Evolutionary conservation across 2,888 invertebrate species (phyloP).

Genomic region (Mythimna albipuncta): DNA sequence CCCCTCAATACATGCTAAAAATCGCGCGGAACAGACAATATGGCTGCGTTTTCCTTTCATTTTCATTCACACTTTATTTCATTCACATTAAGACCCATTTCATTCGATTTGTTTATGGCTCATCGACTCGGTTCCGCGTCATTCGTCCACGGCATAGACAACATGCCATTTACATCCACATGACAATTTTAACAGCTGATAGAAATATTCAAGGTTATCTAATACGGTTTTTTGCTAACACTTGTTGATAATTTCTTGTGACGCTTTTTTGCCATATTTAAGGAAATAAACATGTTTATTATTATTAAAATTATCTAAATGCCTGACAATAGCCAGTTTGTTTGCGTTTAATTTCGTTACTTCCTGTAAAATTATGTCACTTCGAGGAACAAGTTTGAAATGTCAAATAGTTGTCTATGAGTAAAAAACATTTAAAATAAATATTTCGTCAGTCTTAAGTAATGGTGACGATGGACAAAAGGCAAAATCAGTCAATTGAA

Average conservation of each 20-base stretch:
- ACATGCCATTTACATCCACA: conserved; percentile 49
- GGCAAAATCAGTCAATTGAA: conserved; percentile 43
- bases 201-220: conserved; percentile 32
- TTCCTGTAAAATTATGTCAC: conserved; percentile 66
- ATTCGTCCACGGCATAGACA: conserved; percentile 34
- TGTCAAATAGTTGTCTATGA: conserved; percentile 51
- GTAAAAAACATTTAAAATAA: conserved; percentile 44
- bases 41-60: conserved; percentile 56
- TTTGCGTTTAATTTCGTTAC: conserved; percentile 48
- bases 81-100: conserved; percentile 56
- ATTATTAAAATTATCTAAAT: conserved; percentile 29
- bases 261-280: conserved; percentile 36
- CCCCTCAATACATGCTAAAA: conserved; percentile 38
- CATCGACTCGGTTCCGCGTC: conserved; percentile 58
- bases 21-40: conserved; percentile 55
- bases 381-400: conserved; percentile 52
- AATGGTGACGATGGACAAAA: conserved; percentile 40
- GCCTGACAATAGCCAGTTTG: conserved; percentile 43
- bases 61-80: conserved; percentile 61
- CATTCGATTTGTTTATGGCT: conserved; percentile 57
- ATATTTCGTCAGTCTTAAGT: conserved; percentile 50
- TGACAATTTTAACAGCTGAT: conserved; percentile 52
- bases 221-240: conserved; percentile 1
- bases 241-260: conserved; percentile 33
- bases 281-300: conserved; percentile 32